A percentile compares a stretch with the other conserved stretches of the same genome.
phyloP scores from a whole-genome alignment of 2,797 vertebrate species.

The Cynodonichthys magdalenae region DNA sequence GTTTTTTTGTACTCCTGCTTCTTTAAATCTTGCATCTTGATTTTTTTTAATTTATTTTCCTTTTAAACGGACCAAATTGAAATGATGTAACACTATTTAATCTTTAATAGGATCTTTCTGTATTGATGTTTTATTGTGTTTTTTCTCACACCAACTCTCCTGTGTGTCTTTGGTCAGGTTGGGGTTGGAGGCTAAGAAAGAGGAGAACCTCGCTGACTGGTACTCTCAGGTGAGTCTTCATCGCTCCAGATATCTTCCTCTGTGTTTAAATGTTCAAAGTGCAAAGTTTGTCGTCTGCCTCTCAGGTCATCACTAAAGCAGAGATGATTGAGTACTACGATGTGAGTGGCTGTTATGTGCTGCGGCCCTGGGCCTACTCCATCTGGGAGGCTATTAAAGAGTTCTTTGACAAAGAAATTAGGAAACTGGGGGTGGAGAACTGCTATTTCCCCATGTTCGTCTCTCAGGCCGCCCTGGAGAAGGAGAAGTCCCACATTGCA shows the following conservation, averaged over 20 bases:
- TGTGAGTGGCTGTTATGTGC: slow-evolving; percentile 96
- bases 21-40: background rate
- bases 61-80: background rate
- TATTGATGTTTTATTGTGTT: background rate
- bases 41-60: background rate
- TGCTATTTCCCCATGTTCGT: slow-evolving; percentile 99
- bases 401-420: slow-evolving; percentile 94
- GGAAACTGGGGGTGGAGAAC: slow-evolving; percentile 96
- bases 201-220: slow-evolving; percentile 97
- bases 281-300: background rate
- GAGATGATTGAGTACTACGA: slow-evolving; percentile 99
- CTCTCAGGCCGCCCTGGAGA: slow-evolving; percentile 95
- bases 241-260: background rate
- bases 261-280: background rate
- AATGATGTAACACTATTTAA: no score
- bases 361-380: slow-evolving; percentile 93
- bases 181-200: slow-evolving; percentile 95
- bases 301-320: slow-evolving; percentile 96
- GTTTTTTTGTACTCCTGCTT: background rate
- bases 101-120: background rate
- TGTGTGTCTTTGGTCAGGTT: slow-evolving; percentile 75
- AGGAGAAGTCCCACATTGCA: slow-evolving; percentile 91
- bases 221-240: slow-evolving; percentile 89
- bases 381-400: slow-evolving; percentile 95
- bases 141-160: background rate